phyloP scores from a whole-genome alignment of 2,888 invertebrate species.

The Podotricha telesiphe region DNA sequence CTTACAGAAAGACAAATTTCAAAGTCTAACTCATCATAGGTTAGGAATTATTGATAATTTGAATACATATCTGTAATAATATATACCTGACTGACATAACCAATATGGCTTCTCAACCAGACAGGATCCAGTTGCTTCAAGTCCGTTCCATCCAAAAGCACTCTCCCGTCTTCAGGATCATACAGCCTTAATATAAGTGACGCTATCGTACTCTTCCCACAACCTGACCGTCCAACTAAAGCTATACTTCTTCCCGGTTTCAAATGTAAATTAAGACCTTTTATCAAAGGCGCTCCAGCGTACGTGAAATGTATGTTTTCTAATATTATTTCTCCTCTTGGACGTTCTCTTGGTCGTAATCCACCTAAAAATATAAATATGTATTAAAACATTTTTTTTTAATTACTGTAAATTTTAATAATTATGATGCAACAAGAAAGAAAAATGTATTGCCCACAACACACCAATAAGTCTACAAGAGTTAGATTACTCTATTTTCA shows the following conservation, averaged over 20 bases:
- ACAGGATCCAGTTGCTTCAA: slow-evolving; percentile 89
- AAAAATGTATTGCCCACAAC: too few relatives aligned
- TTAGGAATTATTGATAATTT: too few relatives aligned
- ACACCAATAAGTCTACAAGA: too few relatives aligned
- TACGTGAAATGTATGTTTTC: slow-evolving; percentile 89
- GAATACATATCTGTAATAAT: background rate
- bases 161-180: slow-evolving; percentile 89
- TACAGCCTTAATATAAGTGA: slow-evolving; percentile 92
- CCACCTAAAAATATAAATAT: slow-evolving; percentile 79
- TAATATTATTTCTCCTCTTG: slow-evolving; percentile 89
- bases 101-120: slow-evolving; percentile 94
- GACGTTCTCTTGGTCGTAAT: slow-evolving; percentile 77
- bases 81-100: slow-evolving; percentile 92
- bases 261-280: slow-evolving; percentile 86
- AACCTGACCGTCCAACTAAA: slow-evolving; percentile 94
- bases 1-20: too few relatives aligned
- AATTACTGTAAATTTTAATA: too few relatives aligned
- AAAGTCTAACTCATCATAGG: too few relatives aligned
- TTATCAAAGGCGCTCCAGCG: slow-evolving; percentile 83
- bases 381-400: too few relatives aligned
- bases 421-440: too few relatives aligned
- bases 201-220: slow-evolving; percentile 97
- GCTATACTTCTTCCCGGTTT: slow-evolving; percentile 90
- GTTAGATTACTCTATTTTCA: too few relatives aligned
- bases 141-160: slow-evolving; percentile 90